Evolutionary conservation across 2,113 vertebrate species (phyloP).

Genomic region (Syngnathoides biaculeatus): DNA sequence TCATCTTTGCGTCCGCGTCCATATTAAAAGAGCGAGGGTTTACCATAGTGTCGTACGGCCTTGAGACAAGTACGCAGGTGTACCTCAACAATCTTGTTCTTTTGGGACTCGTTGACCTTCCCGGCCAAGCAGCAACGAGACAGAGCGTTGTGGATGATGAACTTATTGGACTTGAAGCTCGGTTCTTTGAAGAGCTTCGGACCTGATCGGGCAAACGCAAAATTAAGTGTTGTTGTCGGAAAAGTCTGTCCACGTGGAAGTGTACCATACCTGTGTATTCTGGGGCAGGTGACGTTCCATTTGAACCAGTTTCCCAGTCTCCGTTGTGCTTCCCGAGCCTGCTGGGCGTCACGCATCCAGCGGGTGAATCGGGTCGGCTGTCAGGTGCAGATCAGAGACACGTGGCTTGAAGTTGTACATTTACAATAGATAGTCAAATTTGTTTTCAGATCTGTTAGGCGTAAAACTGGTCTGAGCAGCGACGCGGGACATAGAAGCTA

Average conservation of each 20-base stretch:
- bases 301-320: slow-evolving; percentile 80
- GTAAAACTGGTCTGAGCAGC: not conserved
- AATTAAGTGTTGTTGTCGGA: not conserved
- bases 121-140: slow-evolving; percentile 89
- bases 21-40: no score
- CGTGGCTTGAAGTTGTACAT: not conserved
- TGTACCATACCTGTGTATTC: slow-evolving; percentile 81
- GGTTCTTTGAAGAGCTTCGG: slow-evolving; percentile 89
- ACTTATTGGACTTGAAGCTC: slow-evolving; percentile 92
- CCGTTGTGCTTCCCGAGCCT: slow-evolving; percentile 69
- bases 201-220: slow-evolving; percentile 60
- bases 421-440: not conserved
- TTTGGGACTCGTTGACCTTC: slow-evolving; percentile 86
- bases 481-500: no score
- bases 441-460: not conserved
- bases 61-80: not conserved
- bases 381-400: not conserved
- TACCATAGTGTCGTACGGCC: not conserved
- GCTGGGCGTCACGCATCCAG: slow-evolving; percentile 74
- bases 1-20: no score
- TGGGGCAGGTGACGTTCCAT: slow-evolving; percentile 79
- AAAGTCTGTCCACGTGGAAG: not conserved
- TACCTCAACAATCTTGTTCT: slow-evolving; percentile 88
- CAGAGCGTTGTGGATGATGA: slow-evolving; percentile 88
- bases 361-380: slow-evolving; percentile 73